Conservation (phyloP, 2,797 vertebrate species). For the Paratrypauchen microcephalus region DNA sequence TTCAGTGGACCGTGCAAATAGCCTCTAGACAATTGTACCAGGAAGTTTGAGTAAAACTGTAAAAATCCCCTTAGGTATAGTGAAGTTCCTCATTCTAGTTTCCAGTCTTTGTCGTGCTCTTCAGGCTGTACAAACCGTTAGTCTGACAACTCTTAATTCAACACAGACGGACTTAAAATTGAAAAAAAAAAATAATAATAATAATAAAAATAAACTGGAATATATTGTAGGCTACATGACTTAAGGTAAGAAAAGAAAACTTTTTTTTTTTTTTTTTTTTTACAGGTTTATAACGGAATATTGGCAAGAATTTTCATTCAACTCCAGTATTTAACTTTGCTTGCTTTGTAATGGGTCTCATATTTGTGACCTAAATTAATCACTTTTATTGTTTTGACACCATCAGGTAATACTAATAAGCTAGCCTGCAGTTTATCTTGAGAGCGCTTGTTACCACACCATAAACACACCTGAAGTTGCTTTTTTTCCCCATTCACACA, state of each 20-base stretch:
- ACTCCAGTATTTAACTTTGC: not conserved
- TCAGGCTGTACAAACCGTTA: not conserved
- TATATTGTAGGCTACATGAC: conserved; percentile 14
- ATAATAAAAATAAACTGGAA: conserved; percentile 13
- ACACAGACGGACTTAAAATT: conserved; percentile 6
- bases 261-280: not conserved
- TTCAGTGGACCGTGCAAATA: conserved; percentile 64
- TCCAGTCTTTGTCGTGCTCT: conserved; percentile 25
- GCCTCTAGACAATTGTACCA: conserved; percentile 68
- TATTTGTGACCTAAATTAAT: too few relatives aligned
- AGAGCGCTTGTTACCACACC: too few relatives aligned
- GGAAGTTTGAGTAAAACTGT: conserved; percentile 65
- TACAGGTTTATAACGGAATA: not conserved
- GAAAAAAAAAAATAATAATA: not conserved
- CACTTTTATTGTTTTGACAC: too few relatives aligned
- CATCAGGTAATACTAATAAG: too few relatives aligned
- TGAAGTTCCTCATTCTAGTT: conserved; percentile 69
- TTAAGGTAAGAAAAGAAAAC: conserved; percentile 50
- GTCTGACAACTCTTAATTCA: not conserved
- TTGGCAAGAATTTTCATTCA: too few relatives aligned
- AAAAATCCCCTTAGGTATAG: conserved; percentile 41
- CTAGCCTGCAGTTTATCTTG: too few relatives aligned
- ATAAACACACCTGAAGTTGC: too few relatives aligned
- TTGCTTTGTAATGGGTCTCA: not conserved
- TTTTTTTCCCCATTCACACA: too few relatives aligned